These are phyloP conservation scores for Phyto melanocephala DNA, from an alignment of 2,888 invertebrate genomes.

Conservation along the genomic window DNA sequence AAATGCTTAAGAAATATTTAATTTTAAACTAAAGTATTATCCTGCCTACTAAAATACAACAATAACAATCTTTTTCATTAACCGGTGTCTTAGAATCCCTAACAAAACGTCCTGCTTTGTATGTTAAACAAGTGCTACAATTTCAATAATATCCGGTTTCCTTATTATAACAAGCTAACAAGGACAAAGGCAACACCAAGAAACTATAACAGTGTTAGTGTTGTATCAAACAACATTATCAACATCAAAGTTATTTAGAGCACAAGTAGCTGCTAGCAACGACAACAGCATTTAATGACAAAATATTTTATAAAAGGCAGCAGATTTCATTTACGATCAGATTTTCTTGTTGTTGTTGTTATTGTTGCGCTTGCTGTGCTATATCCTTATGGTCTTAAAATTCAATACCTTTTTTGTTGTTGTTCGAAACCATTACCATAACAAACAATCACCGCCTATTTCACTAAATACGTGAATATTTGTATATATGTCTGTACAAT, in stretches of 20 bases:
- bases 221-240: neutral
- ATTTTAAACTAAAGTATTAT: conserved; percentile 44
- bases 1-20: conserved; percentile 15
- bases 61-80: conserved; percentile 29
- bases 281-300: conserved; percentile 24
- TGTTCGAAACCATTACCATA: conserved; percentile 53
- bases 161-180: conserved; percentile 64
- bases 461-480: conserved; percentile 43
- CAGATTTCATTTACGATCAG: conserved; percentile 56
- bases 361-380: neutral
- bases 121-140: conserved; percentile 64
- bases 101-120: neutral
- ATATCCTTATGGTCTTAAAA: conserved; percentile 51
- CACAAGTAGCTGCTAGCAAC: conserved; percentile 3
- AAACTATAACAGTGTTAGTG: neutral
- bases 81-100: neutral
- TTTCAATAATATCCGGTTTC: conserved; percentile 68
- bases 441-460: conserved; percentile 63
- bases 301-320: conserved; percentile 42
- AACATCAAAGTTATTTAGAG: conserved; percentile 9
- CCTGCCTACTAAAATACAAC: conserved; percentile 41
- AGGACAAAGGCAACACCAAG: conserved; percentile 21
- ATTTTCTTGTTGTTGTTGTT: neutral
- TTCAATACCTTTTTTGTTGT: conserved; percentile 48
- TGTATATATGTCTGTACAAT: neutral